phyloP scores from a whole-genome alignment of 1,140 invertebrate species.

The Oncopeltus fasciatus region DNA sequence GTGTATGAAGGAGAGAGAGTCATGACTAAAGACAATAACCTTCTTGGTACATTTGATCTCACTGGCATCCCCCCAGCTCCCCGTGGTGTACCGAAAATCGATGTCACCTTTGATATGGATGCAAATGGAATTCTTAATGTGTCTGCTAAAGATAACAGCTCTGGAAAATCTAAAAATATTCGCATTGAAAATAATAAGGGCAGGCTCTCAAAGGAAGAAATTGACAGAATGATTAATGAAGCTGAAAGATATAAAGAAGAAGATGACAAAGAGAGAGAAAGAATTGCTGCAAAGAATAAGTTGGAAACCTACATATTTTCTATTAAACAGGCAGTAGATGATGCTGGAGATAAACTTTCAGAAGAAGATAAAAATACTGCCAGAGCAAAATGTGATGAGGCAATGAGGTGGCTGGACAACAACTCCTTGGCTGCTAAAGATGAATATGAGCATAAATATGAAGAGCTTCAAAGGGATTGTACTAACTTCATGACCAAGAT shows the following conservation, averaged over 20 bases:
- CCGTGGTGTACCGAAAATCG: slow-evolving; percentile 51
- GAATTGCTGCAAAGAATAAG: slow-evolving; percentile 46
- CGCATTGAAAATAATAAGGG: slow-evolving; percentile 72
- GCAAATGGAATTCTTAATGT: slow-evolving; percentile 56
- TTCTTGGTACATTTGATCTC: slow-evolving; percentile 61
- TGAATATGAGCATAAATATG: slow-evolving; percentile 30
- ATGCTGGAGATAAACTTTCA: slow-evolving; percentile 33
- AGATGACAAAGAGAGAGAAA: slow-evolving; percentile 37
- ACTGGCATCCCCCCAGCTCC: slow-evolving; percentile 67
- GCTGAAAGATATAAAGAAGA: slow-evolving; percentile 42
- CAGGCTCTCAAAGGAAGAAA: slow-evolving; percentile 75
- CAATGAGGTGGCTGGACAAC: slow-evolving; percentile 37
- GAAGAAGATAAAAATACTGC: slow-evolving; percentile 28
- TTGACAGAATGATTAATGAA: slow-evolving; percentile 78
- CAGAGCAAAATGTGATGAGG: slow-evolving; percentile 33
- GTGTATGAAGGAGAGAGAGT: slow-evolving; percentile 66
- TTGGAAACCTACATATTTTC: slow-evolving; percentile 55
- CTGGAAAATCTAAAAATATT: slow-evolving; percentile 47
- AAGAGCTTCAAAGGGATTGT: slow-evolving; percentile 35
- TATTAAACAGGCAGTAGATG: slow-evolving; percentile 39
- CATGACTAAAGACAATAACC: slow-evolving; percentile 66
- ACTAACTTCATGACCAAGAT: slow-evolving; percentile 37
- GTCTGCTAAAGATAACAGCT: slow-evolving; percentile 44
- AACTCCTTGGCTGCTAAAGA: slow-evolving; percentile 37
- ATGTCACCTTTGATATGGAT: slow-evolving; percentile 45